A percentile compares a stretch with the other conserved stretches of the same genome.
These are phyloP conservation scores for Epizoanthus scotinus DNA, from an alignment of 92 coral and sea anemone species.

Conservation along the genomic window DNA sequence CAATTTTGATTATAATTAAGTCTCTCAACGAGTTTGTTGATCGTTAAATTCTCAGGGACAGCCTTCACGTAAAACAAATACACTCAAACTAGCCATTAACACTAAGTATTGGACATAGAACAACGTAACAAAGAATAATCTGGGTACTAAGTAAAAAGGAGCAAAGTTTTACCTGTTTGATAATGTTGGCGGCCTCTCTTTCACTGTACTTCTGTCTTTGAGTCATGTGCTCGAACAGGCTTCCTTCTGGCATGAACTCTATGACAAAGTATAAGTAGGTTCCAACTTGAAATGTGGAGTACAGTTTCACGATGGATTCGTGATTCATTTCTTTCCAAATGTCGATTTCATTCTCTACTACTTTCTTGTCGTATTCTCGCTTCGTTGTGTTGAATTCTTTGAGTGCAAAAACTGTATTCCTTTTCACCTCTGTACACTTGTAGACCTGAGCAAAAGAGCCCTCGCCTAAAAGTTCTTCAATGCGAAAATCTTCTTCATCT, in stretches of 20 bases:
- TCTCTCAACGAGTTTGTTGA: too few relatives aligned
- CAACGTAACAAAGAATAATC: too few relatives aligned
- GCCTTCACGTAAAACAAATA: too few relatives aligned
- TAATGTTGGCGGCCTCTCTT: constrained; percentile 62
- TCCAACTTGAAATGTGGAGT: constrained; percentile 56
- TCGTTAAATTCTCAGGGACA: too few relatives aligned
- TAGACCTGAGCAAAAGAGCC: constrained; percentile 83
- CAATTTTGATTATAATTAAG: too few relatives aligned
- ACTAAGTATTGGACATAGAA: too few relatives aligned
- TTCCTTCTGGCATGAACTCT: constrained; percentile 70
- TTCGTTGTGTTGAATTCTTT: constrained; percentile 59
- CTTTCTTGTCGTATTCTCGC: constrained; percentile 47
- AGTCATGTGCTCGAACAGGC: constrained; percentile 71
- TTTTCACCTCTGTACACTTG: constrained; percentile 61
- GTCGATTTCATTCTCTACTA: constrained; percentile 65
- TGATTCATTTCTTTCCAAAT: constrained; percentile 80
- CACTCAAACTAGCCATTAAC: too few relatives aligned
- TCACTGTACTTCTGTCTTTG: constrained; percentile 62
- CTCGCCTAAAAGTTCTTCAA: constrained; percentile 69
- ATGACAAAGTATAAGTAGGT: constrained; percentile 69
- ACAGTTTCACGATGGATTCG: constrained; percentile 74
- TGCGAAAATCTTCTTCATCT: constrained; percentile 53
- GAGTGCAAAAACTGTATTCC: constrained; percentile 57
- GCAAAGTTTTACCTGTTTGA: constrained; percentile 57
- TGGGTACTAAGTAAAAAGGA: too few relatives aligned